phyloP scores from a whole-genome alignment of 2,888 invertebrate genomes.

The Metallyticus violacea region DNA sequence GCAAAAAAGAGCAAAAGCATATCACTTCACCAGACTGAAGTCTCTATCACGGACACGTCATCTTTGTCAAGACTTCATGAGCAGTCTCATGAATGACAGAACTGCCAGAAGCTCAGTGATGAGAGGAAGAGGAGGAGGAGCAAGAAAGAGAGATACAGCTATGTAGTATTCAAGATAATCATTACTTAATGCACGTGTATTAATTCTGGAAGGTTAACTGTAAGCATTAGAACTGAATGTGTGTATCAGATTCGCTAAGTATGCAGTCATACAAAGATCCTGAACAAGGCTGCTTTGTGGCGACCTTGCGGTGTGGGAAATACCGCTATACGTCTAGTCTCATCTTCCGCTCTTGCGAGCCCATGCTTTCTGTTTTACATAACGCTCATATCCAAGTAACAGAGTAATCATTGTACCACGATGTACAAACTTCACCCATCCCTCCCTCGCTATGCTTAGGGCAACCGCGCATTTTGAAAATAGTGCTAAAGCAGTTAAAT shows the following conservation, averaged over 20 bases:
- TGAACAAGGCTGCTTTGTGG: neutral
- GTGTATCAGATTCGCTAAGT: neutral
- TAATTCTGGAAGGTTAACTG: neutral
- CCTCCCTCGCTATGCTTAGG: too few species aligned
- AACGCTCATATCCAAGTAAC: neutral
- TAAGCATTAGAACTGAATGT: neutral
- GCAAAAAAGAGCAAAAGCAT: too few species aligned
- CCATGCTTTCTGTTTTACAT: too few species aligned
- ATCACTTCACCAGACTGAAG: too few species aligned
- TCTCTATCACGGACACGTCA: neutral
- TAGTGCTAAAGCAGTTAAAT: too few species aligned
- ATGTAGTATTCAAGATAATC: neutral
- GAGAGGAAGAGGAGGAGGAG: neutral
- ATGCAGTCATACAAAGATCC: neutral
- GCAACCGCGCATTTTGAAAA: too few species aligned
- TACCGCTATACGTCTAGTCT: neutral
- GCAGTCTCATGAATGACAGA: neutral
- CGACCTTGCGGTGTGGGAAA: neutral
- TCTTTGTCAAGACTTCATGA: neutral
- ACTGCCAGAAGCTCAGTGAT: too few species aligned
- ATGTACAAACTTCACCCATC: too few species aligned
- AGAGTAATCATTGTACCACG: neutral
- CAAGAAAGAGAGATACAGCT: neutral
- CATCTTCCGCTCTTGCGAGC: neutral
- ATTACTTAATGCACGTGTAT: neutral